Conservation (phyloP, 2,113 vertebrate genomes). For the Gnathonemus echidnorhynchus region DNA sequence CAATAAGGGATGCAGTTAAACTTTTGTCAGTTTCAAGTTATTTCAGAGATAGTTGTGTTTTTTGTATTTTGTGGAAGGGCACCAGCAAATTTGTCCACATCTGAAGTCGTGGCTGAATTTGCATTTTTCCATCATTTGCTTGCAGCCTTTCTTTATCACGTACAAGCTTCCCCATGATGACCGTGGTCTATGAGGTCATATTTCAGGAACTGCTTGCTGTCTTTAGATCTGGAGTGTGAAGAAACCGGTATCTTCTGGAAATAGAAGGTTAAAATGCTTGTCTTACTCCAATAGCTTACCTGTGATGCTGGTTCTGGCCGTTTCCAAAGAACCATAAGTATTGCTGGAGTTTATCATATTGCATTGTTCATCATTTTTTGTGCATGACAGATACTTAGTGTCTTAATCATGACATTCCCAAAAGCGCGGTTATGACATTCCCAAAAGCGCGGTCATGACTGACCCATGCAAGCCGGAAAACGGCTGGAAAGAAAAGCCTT, state of each 20-base stretch:
- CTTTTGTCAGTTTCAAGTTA: too few species aligned
- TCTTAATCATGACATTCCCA: neutral
- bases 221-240: neutral
- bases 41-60: too few species aligned
- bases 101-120: neutral
- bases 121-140: neutral
- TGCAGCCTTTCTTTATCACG: neutral
- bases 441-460: neutral
- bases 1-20: too few species aligned
- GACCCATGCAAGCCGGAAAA: neutral
- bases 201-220: neutral
- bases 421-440: too few species aligned
- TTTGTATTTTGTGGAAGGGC: too few species aligned
- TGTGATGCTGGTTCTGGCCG: neutral
- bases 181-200: neutral
- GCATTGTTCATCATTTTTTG: neutral
- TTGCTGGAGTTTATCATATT: neutral
- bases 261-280: neutral
- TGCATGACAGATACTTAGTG: neutral
- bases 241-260: neutral
- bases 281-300: neutral
- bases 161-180: neutral
- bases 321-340: neutral
- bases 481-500: neutral
- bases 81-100: neutral